Base-by-base conservation (phyloP, 2,113 vertebrate genomes). In the Perognathus longimembris region DNA sequence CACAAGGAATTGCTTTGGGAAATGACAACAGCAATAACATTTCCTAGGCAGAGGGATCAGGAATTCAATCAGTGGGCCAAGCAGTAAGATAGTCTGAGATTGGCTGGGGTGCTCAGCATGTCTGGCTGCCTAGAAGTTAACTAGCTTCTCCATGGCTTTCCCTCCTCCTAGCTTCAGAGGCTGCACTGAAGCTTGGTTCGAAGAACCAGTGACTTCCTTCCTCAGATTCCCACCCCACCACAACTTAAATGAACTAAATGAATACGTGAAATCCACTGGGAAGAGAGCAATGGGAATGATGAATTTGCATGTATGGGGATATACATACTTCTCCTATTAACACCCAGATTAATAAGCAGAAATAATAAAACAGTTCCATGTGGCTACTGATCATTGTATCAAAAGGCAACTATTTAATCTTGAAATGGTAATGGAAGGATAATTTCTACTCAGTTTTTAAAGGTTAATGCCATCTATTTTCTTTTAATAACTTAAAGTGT, bases 391-490 rank as follows among this genome's bases (percentile, higher is more conserved):
- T 24, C 57, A 20, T 61, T 79, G 83, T 38, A 26, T 59, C 10
- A 3, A 24, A 71, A 91, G 24, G 74, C 21, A 38, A 77, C 26
- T 36, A 74, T 81, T 70, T 83, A 45, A 63, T 40, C 59, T 92
- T 88, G 54, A 21, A 42, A 36, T 38, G 10, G 17, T 59, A 32
- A 12, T 71, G 61, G 67, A 42, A 86, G 20, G 24, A 63, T 32
- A 12, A 64, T 63, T 83, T 67, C n/a, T n/a, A 15, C 71, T 92
- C 30, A 28, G n/a, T 86, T 87, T 94, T 64, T 91, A 28, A 92
- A 91, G 34, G 71, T 34, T 75, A 88, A 76, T 67, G 10, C 32
- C 32, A 66, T 40, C 64, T 75, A 26, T 42, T 88, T 95, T 94
- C 81, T 57, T 64, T 80, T 26, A 59, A 83, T 81, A 50, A 63